Evolutionary conservation across 2,113 vertebrate genomes (phyloP).

Genomic region (Crotalus viridis): DNA sequence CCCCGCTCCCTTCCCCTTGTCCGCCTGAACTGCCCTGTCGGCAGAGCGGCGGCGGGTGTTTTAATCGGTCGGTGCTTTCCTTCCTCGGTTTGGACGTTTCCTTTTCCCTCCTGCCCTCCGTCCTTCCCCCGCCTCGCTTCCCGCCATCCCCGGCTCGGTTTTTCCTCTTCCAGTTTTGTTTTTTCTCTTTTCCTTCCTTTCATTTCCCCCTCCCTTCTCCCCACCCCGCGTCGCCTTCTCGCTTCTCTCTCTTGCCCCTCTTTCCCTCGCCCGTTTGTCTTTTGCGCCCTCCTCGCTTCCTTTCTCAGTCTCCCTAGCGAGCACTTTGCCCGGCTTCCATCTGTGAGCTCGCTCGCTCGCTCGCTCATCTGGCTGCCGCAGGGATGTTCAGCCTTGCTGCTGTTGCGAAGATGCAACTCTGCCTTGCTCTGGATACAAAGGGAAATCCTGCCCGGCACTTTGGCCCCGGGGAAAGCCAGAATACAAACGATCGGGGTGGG

Average conservation of each 20-base stretch:
- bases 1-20: background rate
- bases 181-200: background rate
- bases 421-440: background rate
- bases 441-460: background rate
- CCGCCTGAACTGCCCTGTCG: background rate
- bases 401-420: background rate
- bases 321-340: background rate
- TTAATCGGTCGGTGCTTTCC: background rate
- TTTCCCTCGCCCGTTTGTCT: no score
- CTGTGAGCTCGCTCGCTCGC: background rate
- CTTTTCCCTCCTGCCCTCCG: background rate
- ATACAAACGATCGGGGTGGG: background rate
- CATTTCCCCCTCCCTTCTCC: no score
- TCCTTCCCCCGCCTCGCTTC: background rate
- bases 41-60: background rate
- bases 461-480: background rate
- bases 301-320: background rate
- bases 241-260: no score
- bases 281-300: no score
- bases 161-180: no score
- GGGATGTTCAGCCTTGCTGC: background rate
- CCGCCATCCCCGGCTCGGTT: background rate
- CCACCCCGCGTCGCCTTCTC: rapidly evolving
- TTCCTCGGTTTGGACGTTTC: background rate
- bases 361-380: background rate